These are phyloP conservation scores for Gonioctena quinquepunctata DNA, from an alignment of 1,140 invertebrate species.

Conservation along the genomic window DNA sequence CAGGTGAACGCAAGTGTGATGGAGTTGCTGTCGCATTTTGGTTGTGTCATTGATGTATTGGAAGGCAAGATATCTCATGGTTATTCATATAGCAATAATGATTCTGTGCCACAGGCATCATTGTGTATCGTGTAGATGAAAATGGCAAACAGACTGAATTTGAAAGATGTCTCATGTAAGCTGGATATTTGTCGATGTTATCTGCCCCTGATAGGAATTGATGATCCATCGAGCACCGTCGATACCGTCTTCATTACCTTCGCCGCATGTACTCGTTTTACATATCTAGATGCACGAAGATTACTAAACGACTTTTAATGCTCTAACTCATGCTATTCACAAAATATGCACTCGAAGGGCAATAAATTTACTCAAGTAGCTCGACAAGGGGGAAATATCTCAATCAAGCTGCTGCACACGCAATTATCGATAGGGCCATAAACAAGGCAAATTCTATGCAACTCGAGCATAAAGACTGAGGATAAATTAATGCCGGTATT, in stretches of 20 bases:
- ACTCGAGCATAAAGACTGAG: conserved; percentile 22
- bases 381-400: conserved; percentile 24
- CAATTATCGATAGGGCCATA: conserved; percentile 37
- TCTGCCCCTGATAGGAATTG: conserved; percentile 30
- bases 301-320: conserved; percentile 49
- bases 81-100: background rate
- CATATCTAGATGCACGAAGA: conserved; percentile 49
- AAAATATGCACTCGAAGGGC: conserved; percentile 36
- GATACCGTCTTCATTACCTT: conserved; percentile 54
- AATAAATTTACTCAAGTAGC: conserved; percentile 17
- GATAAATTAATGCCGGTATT: conserved; percentile 39
- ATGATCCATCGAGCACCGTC: conserved; percentile 35
- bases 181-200: conserved; percentile 35
- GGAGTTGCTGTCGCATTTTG: background rate
- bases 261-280: conserved; percentile 50
- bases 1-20: background rate
- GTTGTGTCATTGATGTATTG: background rate
- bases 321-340: conserved; percentile 47
- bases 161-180: conserved; percentile 3
- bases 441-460: conserved; percentile 36
- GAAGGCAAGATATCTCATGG: background rate
- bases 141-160: background rate
- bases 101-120: background rate
- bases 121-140: background rate
- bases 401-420: conserved; percentile 23